Evolutionary conservation across 1,140 invertebrate species (phyloP).

Genomic region (Atta texana): DNA sequence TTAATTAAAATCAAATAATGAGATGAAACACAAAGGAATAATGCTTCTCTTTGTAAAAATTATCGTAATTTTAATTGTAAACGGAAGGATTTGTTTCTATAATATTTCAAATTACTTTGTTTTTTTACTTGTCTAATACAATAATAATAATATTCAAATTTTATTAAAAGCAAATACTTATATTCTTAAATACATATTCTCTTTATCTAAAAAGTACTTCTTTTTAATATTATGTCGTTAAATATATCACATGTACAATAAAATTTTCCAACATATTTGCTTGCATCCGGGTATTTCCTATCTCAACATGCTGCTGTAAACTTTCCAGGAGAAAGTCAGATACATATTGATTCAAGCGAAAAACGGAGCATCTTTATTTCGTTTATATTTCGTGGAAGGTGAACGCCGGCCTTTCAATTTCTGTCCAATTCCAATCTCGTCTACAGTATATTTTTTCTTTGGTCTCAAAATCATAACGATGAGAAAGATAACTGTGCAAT

Average conservation of each 20-base stretch:
- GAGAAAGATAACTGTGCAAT: not conserved
- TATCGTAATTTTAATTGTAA: not conserved
- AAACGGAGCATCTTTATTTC: conserved; percentile 36
- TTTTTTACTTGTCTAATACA: not conserved
- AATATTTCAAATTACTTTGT: not conserved
- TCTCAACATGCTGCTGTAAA: conserved; percentile 42
- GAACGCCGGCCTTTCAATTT: conserved; percentile 20
- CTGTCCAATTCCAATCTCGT: conserved; percentile 1
- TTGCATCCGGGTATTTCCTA: conserved; percentile 38
- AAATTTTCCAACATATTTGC: not conserved
- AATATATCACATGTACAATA: not conserved
- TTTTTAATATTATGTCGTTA: not conserved
- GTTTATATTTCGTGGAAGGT: conserved; percentile 36
- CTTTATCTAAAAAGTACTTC: not conserved
- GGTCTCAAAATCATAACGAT: conserved; percentile 25
- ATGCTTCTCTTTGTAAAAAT: not conserved
- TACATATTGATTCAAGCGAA: conserved; percentile 14
- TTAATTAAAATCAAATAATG: not conserved
- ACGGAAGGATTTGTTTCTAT: not conserved
- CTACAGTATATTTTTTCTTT: conserved; percentile 9
- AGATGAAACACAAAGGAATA: not conserved
- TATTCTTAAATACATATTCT: conserved; percentile 1
- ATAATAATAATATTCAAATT: not conserved
- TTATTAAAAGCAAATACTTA: not conserved
- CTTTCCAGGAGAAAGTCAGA: conserved; percentile 81